Conservation (phyloP, 2,113 vertebrate genomes). For the Triplophysa tibetana region DNA sequence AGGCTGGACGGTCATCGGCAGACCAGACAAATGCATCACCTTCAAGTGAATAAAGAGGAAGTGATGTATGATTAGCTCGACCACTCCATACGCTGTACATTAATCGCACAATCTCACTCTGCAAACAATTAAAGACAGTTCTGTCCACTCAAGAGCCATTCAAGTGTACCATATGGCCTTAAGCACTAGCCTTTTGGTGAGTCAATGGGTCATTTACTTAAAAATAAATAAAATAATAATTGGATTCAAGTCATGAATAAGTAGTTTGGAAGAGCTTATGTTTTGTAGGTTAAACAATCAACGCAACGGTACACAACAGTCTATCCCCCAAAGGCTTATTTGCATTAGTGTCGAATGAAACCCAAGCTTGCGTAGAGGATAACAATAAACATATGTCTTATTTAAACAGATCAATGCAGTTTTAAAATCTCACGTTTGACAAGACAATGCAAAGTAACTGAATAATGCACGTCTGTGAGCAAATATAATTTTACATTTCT, state of each 20-base stretch:
- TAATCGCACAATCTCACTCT: constrained; percentile 70
- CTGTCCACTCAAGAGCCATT: constrained; percentile 66
- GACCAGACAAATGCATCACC: constrained; percentile 23
- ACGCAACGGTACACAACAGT: no score
- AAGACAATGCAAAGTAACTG: no score
- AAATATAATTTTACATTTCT: no score
- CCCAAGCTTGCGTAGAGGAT: neutral
- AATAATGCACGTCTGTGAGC: no score
- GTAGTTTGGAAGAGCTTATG: neutral
- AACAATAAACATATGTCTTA: neutral
- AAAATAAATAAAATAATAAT: neutral
- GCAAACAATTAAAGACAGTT: constrained; percentile 74
- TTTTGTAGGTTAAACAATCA: no score
- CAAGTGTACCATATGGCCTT: constrained; percentile 60
- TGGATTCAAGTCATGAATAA: neutral
- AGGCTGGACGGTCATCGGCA: constrained; percentile 2
- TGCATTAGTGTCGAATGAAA: no score
- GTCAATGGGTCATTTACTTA: no score
- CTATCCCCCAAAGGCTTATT: no score
- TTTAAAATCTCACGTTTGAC: no score
- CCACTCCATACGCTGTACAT: constrained; percentile 56
- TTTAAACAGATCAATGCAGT: no score
- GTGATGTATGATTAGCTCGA: neutral
- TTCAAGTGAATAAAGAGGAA: constrained; percentile 10
- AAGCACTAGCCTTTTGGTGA: constrained; percentile 66